These are phyloP conservation scores for Struthio camelus DNA, from an alignment of 2,113 vertebrate species.

Conservation along the genomic window DNA sequence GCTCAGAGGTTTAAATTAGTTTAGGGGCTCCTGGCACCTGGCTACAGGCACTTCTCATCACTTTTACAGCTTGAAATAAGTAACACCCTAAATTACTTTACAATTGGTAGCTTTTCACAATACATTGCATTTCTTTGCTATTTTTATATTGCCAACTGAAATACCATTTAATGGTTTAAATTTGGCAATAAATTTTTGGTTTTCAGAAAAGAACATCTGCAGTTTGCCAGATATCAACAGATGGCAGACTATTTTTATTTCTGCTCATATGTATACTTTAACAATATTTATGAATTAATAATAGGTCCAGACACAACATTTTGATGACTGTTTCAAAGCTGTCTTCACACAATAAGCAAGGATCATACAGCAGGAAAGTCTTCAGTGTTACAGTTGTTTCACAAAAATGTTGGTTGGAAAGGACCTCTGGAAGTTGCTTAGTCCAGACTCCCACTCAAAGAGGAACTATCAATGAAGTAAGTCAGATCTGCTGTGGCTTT, in stretches of 20 bases:
- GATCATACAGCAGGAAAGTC: not conserved
- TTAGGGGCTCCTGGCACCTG: not conserved
- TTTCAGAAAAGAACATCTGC: not conserved
- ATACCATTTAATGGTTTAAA: not conserved
- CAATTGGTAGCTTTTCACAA: not conserved
- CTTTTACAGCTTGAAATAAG: not conserved
- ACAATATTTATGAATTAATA: not conserved
- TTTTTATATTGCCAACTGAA: not conserved
- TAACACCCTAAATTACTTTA: not conserved
- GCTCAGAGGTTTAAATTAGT: not conserved
- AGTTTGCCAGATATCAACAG: not conserved
- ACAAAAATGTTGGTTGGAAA: not conserved
- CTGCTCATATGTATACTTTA: not conserved
- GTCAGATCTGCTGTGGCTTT: not conserved
- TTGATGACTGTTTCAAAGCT: not conserved
- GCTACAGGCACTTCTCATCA: rapidly evolving
- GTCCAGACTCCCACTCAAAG: not conserved
- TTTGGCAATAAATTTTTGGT: not conserved
- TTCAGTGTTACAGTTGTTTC: not conserved
- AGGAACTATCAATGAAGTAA: too few relatives aligned
- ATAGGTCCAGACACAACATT: not conserved
- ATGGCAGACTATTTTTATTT: not conserved
- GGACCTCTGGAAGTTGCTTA: not conserved
- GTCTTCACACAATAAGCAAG: not conserved
- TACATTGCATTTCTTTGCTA: not conserved